phyloP scores from a whole-genome alignment of 2,888 invertebrate genomes.

The Chrysolina haemoptera region DNA sequence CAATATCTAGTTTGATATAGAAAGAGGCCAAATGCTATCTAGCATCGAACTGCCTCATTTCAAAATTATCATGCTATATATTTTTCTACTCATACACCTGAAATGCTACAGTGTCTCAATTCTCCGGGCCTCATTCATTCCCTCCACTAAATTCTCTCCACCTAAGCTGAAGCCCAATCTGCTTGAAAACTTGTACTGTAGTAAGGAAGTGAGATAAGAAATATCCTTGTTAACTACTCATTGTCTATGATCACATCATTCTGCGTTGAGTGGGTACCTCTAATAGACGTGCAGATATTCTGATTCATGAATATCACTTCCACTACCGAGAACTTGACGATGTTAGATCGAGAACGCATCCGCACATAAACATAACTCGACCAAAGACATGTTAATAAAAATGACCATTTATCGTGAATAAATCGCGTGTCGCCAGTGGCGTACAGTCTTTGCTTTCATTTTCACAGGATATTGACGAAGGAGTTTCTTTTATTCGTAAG shows the following conservation, averaged over 20 bases:
- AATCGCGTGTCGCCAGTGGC: slow-evolving; percentile 12
- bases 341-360: slow-evolving; percentile 27
- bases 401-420: slow-evolving; percentile 21
- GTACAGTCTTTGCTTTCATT: not conserved
- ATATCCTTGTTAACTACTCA: not conserved
- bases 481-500: no score
- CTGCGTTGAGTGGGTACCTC: slow-evolving; percentile 15
- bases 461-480: no score
- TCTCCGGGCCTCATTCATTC: no score
- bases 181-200: not conserved
- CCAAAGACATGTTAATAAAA: slow-evolving; percentile 30
- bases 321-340: slow-evolving; percentile 25
- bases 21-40: no score
- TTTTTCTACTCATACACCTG: no score
- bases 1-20: no score
- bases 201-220: not conserved
- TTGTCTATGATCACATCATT: slow-evolving; percentile 15
- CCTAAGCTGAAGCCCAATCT: no score
- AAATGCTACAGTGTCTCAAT: no score
- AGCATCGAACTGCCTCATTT: no score
- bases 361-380: slow-evolving; percentile 31
- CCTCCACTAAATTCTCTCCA: no score
- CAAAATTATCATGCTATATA: no score
- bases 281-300: slow-evolving; percentile 10
- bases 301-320: slow-evolving; percentile 23